A percentile compares a stretch with the other conserved stretches of the same genome.
Conservation (phyloP, 2,113 vertebrate species). For the Uria aalge region DNA sequence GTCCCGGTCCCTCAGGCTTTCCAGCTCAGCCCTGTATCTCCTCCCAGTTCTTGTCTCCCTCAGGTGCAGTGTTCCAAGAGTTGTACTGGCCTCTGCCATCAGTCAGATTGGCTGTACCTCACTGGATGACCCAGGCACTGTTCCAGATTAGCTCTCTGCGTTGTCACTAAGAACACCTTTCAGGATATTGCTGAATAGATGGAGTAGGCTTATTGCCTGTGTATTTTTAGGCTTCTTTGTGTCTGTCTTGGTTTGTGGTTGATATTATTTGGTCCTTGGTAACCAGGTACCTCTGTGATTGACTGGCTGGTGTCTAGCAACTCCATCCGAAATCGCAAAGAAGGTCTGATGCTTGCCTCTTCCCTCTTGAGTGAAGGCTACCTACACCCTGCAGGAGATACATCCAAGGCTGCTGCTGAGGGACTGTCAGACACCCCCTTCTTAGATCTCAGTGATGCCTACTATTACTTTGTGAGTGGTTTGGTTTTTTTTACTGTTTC, state of each 20-base stretch:
- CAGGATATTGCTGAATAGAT: background rate
- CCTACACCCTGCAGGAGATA: constrained; percentile 88
- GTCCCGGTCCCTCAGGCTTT: background rate
- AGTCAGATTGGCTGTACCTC: background rate
- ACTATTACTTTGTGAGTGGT: constrained; percentile 93
- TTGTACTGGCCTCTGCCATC: background rate
- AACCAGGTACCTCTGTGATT: constrained; percentile 82
- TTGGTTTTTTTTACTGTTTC: background rate
- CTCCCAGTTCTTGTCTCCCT: background rate
- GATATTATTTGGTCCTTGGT: background rate
- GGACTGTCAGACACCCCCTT: constrained; percentile 77
- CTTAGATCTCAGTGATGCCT: constrained; percentile 83
- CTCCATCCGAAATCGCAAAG: constrained; percentile 83
- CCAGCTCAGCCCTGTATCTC: background rate
- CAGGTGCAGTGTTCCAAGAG: background rate
- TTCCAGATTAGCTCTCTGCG: background rate
- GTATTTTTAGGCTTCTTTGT: background rate
- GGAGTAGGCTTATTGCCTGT: background rate
- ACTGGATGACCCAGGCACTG: background rate
- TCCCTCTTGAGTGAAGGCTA: constrained; percentile 91
- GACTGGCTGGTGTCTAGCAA: constrained; percentile 90
- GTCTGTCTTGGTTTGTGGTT: background rate
- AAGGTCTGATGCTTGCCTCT: constrained; percentile 86
- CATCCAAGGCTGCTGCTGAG: constrained; percentile 82
- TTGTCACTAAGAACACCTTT: background rate